Evolutionary conservation across 2,888 invertebrate species (phyloP).

Genomic region (Brachynemurus nebulosus): DNA sequence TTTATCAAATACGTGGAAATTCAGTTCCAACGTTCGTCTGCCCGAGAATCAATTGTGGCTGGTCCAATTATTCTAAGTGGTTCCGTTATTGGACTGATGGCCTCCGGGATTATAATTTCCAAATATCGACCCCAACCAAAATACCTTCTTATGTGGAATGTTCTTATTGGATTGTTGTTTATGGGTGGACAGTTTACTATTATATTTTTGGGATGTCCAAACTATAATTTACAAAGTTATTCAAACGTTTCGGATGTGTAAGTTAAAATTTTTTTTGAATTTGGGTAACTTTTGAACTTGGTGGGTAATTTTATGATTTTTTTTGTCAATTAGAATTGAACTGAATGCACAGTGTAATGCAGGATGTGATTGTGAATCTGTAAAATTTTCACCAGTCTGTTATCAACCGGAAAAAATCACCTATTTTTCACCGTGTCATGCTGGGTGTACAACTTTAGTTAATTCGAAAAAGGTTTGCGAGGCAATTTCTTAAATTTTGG

Average conservation of each 20-base stretch:
- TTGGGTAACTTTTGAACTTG: not conserved
- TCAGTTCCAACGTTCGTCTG: conserved; percentile 50
- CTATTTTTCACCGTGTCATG: conserved; percentile 60
- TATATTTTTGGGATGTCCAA: conserved; percentile 40
- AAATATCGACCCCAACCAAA: conserved; percentile 42
- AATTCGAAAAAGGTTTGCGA: conserved; percentile 15
- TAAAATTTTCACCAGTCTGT: conserved; percentile 51
- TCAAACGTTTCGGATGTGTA: conserved; percentile 13
- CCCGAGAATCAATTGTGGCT: conserved; percentile 48
- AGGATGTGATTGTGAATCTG: conserved; percentile 41
- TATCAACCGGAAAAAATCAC: conserved; percentile 38
- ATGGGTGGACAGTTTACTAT: conserved; percentile 38
- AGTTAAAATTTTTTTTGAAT: conserved; percentile 2
- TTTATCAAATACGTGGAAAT: conserved; percentile 63
- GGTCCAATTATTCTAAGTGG: conserved; percentile 44
- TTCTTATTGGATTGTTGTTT: conserved; percentile 40
- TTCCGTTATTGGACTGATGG: conserved; percentile 43
- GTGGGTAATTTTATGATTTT: not conserved
- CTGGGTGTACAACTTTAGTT: conserved; percentile 40
- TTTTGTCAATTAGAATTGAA: conserved; percentile 31
- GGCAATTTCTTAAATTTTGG: too few relatives aligned
- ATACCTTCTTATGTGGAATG: conserved; percentile 46
- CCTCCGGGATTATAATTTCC: conserved; percentile 45
- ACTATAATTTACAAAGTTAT: conserved; percentile 24
- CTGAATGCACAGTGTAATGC: conserved; percentile 39